Conservation (phyloP, 2,113 vertebrate species). For the Oryctolagus cuniculus region DNA sequence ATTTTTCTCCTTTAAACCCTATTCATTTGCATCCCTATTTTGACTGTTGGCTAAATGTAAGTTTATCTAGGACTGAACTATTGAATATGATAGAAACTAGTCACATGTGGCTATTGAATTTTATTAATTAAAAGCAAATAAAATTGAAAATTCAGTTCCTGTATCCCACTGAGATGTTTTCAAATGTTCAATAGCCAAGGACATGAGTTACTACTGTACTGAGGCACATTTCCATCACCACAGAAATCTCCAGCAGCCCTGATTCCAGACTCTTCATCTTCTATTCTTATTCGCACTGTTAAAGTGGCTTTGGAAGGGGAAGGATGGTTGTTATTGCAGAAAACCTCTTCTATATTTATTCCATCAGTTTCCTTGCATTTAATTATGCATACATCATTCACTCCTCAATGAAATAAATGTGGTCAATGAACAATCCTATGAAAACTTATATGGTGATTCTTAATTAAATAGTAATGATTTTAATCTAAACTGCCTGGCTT, state of each 20-base stretch:
- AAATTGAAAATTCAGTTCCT: slow-evolving; percentile 16
- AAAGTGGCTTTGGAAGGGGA: background rate
- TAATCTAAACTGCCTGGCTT: background rate
- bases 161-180: background rate
- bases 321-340: background rate
- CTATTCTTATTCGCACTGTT: background rate
- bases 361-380: background rate
- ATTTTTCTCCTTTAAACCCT: background rate
- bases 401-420: slow-evolving; percentile 22
- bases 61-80: background rate
- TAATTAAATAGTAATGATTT: background rate
- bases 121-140: background rate
- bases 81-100: background rate
- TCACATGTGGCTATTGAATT: background rate
- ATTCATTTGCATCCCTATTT: background rate
- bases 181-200: background rate
- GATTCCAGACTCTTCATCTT: background rate
- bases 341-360: background rate
- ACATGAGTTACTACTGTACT: background rate
- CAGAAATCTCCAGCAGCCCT: background rate
- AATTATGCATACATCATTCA: background rate
- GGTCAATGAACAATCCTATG: background rate
- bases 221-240: background rate
- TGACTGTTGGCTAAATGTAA: background rate
- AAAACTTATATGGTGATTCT: background rate